Percentiles rank a stretch among this genome's conserved stretches.
Conservation (phyloP, 2,113 vertebrate species). For the Aspidoscelis tigris region DNA sequence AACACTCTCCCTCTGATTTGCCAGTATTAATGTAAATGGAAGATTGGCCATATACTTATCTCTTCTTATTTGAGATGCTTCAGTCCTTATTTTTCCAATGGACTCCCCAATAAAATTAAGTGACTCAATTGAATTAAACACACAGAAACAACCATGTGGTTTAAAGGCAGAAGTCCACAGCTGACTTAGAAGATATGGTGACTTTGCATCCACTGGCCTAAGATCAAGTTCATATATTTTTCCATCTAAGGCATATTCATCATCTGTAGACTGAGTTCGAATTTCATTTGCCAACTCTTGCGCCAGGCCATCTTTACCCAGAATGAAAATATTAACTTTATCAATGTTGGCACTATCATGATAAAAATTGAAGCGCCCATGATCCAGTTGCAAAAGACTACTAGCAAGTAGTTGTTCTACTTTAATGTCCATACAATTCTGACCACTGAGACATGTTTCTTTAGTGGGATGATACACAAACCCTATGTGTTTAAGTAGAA, state of each 20-base stretch:
- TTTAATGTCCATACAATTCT: constrained; percentile 94
- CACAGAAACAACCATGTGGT: constrained; percentile 97
- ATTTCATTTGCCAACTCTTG: constrained; percentile 98
- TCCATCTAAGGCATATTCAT: constrained; percentile 97
- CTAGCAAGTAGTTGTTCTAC: constrained; percentile 94
- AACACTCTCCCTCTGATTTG: constrained; percentile 92
- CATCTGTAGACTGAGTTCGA: constrained; percentile 94
- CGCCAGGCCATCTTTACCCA: constrained; percentile 94
- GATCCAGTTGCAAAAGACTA: constrained; percentile 91
- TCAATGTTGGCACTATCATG: constrained; percentile 94
- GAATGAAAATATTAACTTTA: constrained; percentile 96
- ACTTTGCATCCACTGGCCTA: constrained; percentile 92
- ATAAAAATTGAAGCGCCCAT: constrained; percentile 89
- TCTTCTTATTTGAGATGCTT: constrained; percentile 89
- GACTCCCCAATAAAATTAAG: constrained; percentile 95
- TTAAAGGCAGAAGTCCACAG: constrained; percentile 92
- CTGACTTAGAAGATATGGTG: constrained; percentile 90
- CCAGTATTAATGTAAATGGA: constrained; percentile 94
- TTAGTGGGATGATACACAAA: constrained; percentile 99
- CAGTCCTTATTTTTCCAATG: constrained; percentile 92
- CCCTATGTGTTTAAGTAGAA: constrained; percentile 98
- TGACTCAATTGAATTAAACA: constrained; percentile 97
- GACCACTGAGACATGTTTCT: constrained; percentile 97
- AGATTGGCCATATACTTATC: constrained; percentile 90
- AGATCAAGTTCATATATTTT: constrained; percentile 98